Evolutionary conservation across 2,113 vertebrate species (phyloP), one percentile per base, ranked within the genome.

Genomic region (Channa maculata): DNA sequence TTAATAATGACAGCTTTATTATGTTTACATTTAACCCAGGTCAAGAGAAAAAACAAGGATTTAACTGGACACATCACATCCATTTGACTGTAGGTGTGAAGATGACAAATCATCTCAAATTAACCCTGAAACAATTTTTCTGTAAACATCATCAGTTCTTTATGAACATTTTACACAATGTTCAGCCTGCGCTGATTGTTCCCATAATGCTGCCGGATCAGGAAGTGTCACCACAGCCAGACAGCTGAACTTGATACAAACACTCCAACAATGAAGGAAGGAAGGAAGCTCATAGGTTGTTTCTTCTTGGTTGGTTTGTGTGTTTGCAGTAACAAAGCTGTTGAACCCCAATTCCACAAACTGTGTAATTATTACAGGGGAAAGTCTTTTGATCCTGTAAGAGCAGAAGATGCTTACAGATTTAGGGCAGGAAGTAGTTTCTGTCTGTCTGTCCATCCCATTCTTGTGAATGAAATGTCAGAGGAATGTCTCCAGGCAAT

Each of bases 161-260:
- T 33, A 2, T 69, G 52, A 59, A 39, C 38, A 45, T 51, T 70
- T 61, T 39, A 55, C 45, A 34, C 3, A 55, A 48, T 45, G 34
- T 65, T 55, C 62, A 63, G 73, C 39, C 55, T 49, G 33, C 44
- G 11, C 65, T 48, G 57, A 83, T 66, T 77, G 59, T 61, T 72
- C 67, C 73, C 43, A 58, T 71, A 58, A 66, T 67, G 78, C 73
- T 12, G 60, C 14, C 73, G 73, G 58, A 63, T 68, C 48, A 46
- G 61, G 43, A 66, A 33, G 55, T 65, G 67, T 83, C 65, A 49
- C 54, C 69, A 79, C 59, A 51, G 76, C 38, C 12, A 75, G 66
- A 57, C 58, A 45, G 37, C n/a, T 9, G 43, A 79, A 74, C 68
- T 14, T 41, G 15, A 8, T 24, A 54, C 10, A 44, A 74, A 46